Conservation (phyloP, 92 coral and sea anemone genomes). For the Siderastrea siderea region DNA sequence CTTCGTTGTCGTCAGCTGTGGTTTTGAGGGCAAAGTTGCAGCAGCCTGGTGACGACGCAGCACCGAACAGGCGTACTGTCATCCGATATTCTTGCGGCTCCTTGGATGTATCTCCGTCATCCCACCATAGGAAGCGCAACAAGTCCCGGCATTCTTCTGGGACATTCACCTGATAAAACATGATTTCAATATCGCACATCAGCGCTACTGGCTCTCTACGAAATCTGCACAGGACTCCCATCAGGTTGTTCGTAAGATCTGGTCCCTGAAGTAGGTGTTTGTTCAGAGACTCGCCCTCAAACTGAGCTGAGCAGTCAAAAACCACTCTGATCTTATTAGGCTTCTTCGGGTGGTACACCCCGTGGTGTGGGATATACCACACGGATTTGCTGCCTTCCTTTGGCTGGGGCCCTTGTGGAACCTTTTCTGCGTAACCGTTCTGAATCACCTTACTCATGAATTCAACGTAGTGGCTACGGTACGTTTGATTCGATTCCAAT, state of each 20-base stretch:
- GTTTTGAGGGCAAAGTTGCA: not conserved
- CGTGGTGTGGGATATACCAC: conserved; percentile 37
- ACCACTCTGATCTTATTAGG: not conserved
- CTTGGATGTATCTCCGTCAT: no score
- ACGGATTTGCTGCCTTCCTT: not conserved
- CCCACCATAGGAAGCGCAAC: no score
- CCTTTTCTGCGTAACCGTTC: conserved; percentile 56
- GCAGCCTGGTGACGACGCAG: not conserved
- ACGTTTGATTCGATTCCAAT: not conserved
- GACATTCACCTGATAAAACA: no score
- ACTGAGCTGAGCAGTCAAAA: not conserved
- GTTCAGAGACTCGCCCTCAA: no score
- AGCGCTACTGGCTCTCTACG: not conserved
- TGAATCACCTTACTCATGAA: conserved; percentile 56
- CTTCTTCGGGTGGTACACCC: conserved; percentile 5
- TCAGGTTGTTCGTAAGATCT: no score
- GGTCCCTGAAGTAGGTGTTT: no score
- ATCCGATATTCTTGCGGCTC: no score
- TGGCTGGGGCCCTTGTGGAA: conserved; percentile 4
- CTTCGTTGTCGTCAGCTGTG: conserved; percentile 5
- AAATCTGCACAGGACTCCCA: no score
- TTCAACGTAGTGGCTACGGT: conserved; percentile 42
- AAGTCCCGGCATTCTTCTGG: no score
- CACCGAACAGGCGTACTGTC: no score
- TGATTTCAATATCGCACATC: not conserved